Evolutionary conservation across 1,140 invertebrate genomes (phyloP).

Genomic region (Anastrepha obliqua): DNA sequence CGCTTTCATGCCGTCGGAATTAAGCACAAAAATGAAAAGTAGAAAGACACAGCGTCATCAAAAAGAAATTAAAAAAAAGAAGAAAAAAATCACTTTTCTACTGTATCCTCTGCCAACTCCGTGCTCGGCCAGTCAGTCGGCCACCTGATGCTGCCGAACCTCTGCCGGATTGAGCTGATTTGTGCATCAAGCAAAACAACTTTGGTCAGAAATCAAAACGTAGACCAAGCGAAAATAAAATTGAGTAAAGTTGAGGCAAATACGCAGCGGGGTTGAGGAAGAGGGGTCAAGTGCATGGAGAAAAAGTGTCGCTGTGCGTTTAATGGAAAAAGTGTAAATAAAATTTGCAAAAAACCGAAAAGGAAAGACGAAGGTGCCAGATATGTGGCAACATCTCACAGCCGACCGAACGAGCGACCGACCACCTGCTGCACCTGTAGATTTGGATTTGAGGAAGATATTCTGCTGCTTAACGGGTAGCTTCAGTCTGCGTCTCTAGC

Average conservation of each 20-base stretch:
- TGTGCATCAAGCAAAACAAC: slow-evolving; percentile 35
- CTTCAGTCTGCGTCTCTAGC: background rate
- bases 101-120: background rate
- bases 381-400: slow-evolving; percentile 9
- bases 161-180: slow-evolving; percentile 26
- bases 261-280: background rate
- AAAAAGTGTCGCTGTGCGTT: background rate
- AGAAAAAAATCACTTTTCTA: slow-evolving; percentile 36
- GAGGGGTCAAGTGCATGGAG: background rate
- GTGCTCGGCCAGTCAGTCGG: background rate
- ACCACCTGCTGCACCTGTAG: background rate
- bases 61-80: background rate
- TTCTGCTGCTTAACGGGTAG: background rate
- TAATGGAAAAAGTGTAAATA: slow-evolving; percentile 25
- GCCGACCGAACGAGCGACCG: background rate
- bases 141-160: slow-evolving; percentile 3
- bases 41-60: background rate
- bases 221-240: slow-evolving; percentile 24
- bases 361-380: background rate
- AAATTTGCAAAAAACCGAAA: background rate
- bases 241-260: background rate
- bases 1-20: slow-evolving; percentile 45
- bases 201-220: slow-evolving; percentile 52
- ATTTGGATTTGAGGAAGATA: slow-evolving; percentile 46
- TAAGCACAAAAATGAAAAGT: background rate